Evolutionary conservation across 2,888 invertebrate species (phyloP).

Genomic region (Bombylius discolor): DNA sequence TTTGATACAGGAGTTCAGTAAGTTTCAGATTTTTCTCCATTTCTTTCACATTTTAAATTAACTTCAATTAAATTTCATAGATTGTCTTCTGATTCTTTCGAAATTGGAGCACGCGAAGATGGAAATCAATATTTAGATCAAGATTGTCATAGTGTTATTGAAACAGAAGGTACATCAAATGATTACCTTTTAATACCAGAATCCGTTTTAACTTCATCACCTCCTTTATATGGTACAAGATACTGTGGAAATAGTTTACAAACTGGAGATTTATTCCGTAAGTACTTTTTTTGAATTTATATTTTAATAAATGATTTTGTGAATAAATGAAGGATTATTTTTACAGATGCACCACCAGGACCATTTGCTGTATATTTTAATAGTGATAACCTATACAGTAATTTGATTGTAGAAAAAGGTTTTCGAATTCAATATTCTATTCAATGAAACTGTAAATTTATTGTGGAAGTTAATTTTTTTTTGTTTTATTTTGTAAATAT

Average conservation of each 20-base stretch:
- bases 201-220: conserved; percentile 37
- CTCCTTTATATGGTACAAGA: conserved; percentile 25
- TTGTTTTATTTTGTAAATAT: too few relatives aligned
- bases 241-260: conserved; percentile 27
- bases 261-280: conserved; percentile 16
- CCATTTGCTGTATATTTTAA: conserved; percentile 47
- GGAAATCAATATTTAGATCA: conserved; percentile 28
- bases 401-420: conserved; percentile 22
- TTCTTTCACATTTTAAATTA: not conserved
- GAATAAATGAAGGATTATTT: not conserved
- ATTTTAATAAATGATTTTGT: not conserved
- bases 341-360: conserved; percentile 43
- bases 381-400: conserved; percentile 38
- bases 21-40: conserved; percentile 5
- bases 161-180: conserved; percentile 36
- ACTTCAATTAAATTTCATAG: not conserved
- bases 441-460: conserved; percentile 5
- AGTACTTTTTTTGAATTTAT: not conserved
- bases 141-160: conserved; percentile 42
- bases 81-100: conserved; percentile 1
- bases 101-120: not conserved
- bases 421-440: conserved; percentile 27
- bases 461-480: not conserved
- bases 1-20: conserved; percentile 27
- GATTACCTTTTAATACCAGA: conserved; percentile 46